These are phyloP conservation scores for Corticium candelabrum DNA, from an alignment of 37 sponge, comb jelly and placozoan genomes.

Conservation along the genomic window DNA sequence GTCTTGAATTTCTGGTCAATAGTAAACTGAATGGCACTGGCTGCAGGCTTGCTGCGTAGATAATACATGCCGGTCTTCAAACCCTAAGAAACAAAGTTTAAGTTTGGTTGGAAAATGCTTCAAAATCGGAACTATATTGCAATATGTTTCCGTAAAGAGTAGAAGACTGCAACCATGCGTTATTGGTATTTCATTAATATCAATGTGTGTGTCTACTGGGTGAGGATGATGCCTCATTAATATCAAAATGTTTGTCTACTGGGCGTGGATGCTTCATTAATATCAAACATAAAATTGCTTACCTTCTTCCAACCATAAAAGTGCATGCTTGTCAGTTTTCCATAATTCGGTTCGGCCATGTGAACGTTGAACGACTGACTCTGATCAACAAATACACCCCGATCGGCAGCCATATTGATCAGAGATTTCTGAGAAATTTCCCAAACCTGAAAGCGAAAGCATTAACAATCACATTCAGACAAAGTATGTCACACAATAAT, in stretches of 20 bases:
- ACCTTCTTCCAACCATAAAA: constrained; percentile 99
- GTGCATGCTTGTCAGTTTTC: constrained; percentile 97
- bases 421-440: constrained; percentile 89
- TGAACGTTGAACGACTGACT: constrained; percentile 94
- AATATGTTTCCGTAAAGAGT: too few species aligned
- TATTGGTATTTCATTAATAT: too few species aligned
- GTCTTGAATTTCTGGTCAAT: constrained; percentile 60
- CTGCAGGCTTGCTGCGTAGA: constrained; percentile 84
- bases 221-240: too few species aligned
- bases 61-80: constrained; percentile 99
- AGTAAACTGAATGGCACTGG: constrained; percentile 97
- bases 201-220: too few species aligned
- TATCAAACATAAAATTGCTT: too few species aligned
- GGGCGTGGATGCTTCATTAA: neutral
- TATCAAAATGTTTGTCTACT: neutral
- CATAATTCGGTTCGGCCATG: constrained; percentile 93
- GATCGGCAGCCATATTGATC: constrained; percentile 96
- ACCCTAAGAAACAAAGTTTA: constrained; percentile 37
- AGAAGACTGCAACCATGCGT: too few species aligned
- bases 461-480: neutral
- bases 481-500: too few species aligned
- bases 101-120: too few species aligned
- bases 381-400: constrained; percentile 95
- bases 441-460: constrained; percentile 52
- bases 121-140: too few species aligned